phyloP scores from a whole-genome alignment of 2,797 vertebrate species.

The Lepilemur septentrionalis region DNA sequence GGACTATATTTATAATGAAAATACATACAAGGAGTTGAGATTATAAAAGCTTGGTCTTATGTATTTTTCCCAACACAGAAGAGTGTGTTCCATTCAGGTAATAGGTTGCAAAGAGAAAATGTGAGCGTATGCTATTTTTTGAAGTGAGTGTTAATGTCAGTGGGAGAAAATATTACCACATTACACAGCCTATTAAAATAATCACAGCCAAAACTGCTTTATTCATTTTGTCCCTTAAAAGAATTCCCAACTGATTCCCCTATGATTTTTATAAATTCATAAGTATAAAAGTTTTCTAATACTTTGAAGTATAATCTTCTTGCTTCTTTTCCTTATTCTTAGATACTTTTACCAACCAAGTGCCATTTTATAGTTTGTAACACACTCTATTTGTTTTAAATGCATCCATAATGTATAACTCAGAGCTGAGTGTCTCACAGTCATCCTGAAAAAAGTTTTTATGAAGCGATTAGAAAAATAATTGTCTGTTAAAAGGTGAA shows the following conservation, averaged over 20 bases:
- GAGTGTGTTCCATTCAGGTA: not conserved
- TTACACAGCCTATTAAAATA: not conserved
- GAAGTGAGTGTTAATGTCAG: not conserved
- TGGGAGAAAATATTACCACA: not conserved
- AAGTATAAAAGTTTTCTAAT: slow-evolving; percentile 43
- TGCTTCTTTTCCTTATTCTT: slow-evolving; percentile 1
- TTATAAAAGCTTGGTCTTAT: not conserved
- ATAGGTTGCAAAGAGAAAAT: not conserved
- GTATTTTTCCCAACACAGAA: not conserved
- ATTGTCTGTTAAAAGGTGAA: slow-evolving; percentile 60
- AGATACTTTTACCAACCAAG: slow-evolving; percentile 32
- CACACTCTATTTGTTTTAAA: slow-evolving; percentile 50
- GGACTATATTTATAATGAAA: not conserved
- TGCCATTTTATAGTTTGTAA: slow-evolving; percentile 26
- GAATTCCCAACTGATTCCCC: not conserved
- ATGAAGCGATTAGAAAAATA: slow-evolving; percentile 57
- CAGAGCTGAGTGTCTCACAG: slow-evolving; percentile 36
- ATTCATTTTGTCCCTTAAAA: not conserved
- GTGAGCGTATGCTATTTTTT: not conserved
- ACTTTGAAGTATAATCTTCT: not conserved
- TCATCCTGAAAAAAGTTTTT: slow-evolving; percentile 62
- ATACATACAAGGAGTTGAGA: not conserved
- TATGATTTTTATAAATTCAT: slow-evolving; percentile 19
- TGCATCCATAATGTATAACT: slow-evolving; percentile 39
- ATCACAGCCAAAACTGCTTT: not conserved